Base-by-base conservation (phyloP, 37 sponge, comb jelly and placozoan species). In the Theonella swinhoei region DNA sequence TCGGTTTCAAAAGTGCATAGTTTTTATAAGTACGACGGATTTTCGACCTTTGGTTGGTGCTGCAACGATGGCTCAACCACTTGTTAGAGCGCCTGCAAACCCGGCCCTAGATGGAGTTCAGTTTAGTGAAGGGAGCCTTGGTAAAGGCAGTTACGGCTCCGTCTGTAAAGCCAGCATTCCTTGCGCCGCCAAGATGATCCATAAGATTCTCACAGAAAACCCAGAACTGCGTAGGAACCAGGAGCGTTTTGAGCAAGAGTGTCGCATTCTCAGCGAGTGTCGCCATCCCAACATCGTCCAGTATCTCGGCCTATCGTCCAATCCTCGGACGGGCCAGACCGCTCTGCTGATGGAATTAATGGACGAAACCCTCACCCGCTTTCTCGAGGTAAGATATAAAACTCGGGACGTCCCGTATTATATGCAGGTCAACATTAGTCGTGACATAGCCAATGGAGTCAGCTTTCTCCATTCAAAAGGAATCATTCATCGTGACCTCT, bases 271-370 rank as follows among this genome's bases (percentile, higher is more conserved):
- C 34, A 1, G 34, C 32, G 1, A 4, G 32, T 69, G 70, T 1
- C 1, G 5, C 32, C 76, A 75, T 75, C 76, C 76, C n/a, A 41
- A 75, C 26, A 42, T 75, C 19, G 76, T 75, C 39, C 76, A 42
- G 76, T 75, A 42, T 42, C 24, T 42, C 26, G 76, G 76, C n/a
- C 9, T 26, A 22, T 42, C 24, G 28, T n/a, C 47, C 26, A 7
- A 75, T 29, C 59, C 76, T 24, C 11, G 31, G 4, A 26, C 76
- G 26, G 60, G 60, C 7, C 59, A 42, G 58, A 39, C 76, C 43
- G 76, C 59, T n/a, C 29, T 75, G 11, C 59, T 75, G 26, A 75
- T 75, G 76, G 76, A 75, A 24, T 28, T 75, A 11, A 75, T 75
- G 76, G 59, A 39, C 60, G 76, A 75, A 29, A 75, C 58, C 26